Evolutionary conservation across 2,888 invertebrate genomes (phyloP).

Genomic region (Calliphora vomitoria): DNA sequence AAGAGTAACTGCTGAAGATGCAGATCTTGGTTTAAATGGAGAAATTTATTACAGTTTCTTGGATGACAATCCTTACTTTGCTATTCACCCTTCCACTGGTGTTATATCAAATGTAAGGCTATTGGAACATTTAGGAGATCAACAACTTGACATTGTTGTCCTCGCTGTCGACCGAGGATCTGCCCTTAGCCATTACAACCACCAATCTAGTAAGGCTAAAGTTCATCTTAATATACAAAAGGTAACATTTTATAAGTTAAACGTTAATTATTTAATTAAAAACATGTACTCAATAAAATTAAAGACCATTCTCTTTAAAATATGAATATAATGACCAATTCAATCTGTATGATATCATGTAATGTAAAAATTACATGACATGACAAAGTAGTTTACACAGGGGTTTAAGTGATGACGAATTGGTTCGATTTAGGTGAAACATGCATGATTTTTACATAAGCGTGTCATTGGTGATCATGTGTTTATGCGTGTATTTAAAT

Average conservation of each 20-base stretch:
- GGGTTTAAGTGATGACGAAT: too few relatives aligned
- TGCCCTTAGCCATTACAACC: slow-evolving; percentile 83
- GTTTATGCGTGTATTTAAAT: too few relatives aligned
- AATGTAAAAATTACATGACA: too few relatives aligned
- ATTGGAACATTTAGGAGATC: slow-evolving; percentile 89
- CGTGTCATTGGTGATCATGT: too few relatives aligned
- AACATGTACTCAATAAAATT: too few relatives aligned
- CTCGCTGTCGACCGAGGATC: slow-evolving; percentile 93
- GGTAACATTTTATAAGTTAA: slow-evolving; percentile 76
- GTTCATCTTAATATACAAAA: slow-evolving; percentile 91
- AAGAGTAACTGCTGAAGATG: slow-evolving; percentile 95
- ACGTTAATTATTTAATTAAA: too few relatives aligned
- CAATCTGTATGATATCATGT: too few relatives aligned
- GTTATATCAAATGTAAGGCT: slow-evolving; percentile 93
- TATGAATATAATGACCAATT: too few relatives aligned
- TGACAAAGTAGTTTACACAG: too few relatives aligned
- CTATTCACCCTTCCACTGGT: slow-evolving; percentile 96
- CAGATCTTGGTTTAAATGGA: slow-evolving; percentile 97
- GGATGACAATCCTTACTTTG: slow-evolving; percentile 92
- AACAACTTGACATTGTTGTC: slow-evolving; percentile 91
- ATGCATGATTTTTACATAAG: too few relatives aligned
- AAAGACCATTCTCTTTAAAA: too few relatives aligned
- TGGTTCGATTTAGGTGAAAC: too few relatives aligned
- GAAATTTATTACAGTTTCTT: slow-evolving; percentile 98
- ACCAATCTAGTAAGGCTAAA: slow-evolving; percentile 90